Conservation (phyloP, 2,797 vertebrate genomes). For the Furcifer pardalis region DNA sequence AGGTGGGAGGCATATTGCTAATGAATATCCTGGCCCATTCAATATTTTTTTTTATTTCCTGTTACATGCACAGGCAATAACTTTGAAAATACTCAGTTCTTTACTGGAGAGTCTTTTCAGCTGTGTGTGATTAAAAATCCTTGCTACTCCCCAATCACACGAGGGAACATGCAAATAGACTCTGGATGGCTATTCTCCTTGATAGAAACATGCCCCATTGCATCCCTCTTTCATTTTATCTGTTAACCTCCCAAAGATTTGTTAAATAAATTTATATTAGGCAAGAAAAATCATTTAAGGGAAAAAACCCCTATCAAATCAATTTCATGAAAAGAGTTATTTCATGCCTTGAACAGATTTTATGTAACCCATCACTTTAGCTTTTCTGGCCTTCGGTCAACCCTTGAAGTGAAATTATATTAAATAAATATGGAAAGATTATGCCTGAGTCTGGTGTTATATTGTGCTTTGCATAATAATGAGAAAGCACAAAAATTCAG, state of each 20-base stretch:
- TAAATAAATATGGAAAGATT: constrained; percentile 27
- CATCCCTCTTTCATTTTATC: not conserved
- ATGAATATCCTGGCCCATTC: not conserved
- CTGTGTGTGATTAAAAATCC: constrained; percentile 42
- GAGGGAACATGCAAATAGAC: not conserved
- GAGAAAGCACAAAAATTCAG: constrained; percentile 19
- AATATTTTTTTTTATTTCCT: not conserved
- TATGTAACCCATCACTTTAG: constrained; percentile 30
- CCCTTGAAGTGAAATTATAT: constrained; percentile 24
- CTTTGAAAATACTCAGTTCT: constrained; percentile 5
- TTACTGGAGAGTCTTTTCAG: not conserved
- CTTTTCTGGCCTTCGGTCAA: constrained; percentile 38
- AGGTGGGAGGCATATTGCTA: not conserved
- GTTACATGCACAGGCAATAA: not conserved
- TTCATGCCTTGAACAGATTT: constrained; percentile 44
- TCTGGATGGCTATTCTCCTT: not conserved
- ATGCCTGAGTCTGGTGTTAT: constrained; percentile 18
- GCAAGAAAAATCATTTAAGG: constrained; percentile 28
- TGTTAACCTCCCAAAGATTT: constrained; percentile 31
- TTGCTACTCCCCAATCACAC: not conserved
- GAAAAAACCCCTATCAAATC: constrained; percentile 23
- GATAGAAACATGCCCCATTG: not conserved
- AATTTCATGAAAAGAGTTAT: constrained; percentile 36
- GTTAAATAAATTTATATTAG: constrained; percentile 33
- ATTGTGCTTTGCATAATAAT: constrained; percentile 41